Base-by-base conservation (phyloP, 2,113 vertebrate species). In the Rhea pennata region DNA sequence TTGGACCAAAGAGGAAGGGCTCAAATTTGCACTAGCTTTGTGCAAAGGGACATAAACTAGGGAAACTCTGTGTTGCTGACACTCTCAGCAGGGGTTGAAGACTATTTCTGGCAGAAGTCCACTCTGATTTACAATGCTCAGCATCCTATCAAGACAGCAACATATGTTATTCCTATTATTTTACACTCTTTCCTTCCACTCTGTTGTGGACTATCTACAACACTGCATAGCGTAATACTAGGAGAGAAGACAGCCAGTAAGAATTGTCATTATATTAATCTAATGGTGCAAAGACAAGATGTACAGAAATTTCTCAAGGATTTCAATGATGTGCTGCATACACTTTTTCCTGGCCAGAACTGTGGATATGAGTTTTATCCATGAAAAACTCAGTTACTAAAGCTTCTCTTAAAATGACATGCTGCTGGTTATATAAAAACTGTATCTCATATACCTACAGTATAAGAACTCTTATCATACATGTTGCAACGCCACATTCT, bases 71-170 rank as follows among this genome's bases (percentile, higher is more conserved):
- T 76, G 78, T 56, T 95, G 87, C 81, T 89, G 77, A 94, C 46
- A 59, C 59, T 79, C 95, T 90, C 95, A 95, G 96, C 91, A 95
- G 87, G 87, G 58, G 51, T 67, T 92, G 81, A 91, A 95, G 71
- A 73, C 50, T 87, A 62, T 67, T 96, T 89, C 91, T 96, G 96
- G 92, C 95, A 92, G 84, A 95, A 88, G 72, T 74, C 64, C 84
- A 95, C 59, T 42, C 51, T 89, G 92, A 96, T 96, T 96, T 95
- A 96, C 92, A 93, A 50, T 65, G 65, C 78, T 95, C 87, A 95
- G 87, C 92, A 95, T 87, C 84, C 89, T 94, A 96, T 86, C 89
- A 91, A 95, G 91, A 87, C 50, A 93, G 81, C 46, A 79, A 92
- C 84, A 94, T 81, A 51, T 93, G 54, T 74, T 96, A 95, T 91